phyloP scores from a whole-genome alignment of 2,888 invertebrate genomes.

The Hartigia nigra region DNA sequence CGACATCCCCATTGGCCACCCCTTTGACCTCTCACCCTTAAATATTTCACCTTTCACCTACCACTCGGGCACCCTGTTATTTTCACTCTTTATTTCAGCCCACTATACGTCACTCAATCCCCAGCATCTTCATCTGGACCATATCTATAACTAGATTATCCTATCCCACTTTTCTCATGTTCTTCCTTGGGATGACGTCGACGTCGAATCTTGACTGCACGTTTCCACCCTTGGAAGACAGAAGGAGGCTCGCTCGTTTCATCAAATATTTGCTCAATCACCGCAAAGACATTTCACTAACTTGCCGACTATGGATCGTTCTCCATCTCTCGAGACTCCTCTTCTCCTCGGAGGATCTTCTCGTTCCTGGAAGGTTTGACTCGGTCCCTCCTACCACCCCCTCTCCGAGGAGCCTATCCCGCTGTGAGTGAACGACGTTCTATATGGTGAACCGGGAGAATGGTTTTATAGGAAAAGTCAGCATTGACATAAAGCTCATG shows the following conservation, averaged over 20 bases:
- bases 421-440: background rate
- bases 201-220: conserved; percentile 7
- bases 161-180: background rate
- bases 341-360: background rate
- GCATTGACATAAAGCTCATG: conserved; percentile 39
- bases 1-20: background rate
- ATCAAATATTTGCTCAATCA: conserved; percentile 65
- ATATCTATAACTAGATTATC: background rate
- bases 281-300: conserved; percentile 63
- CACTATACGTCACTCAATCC: no score
- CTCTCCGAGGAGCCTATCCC: background rate
- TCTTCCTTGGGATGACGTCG: background rate
- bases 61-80: background rate
- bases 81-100: background rate
- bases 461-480: conserved; percentile 37
- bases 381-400: background rate
- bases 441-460: background rate
- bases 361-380: background rate
- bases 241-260: conserved; percentile 43
- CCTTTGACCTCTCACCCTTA: background rate
- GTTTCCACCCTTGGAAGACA: conserved; percentile 16
- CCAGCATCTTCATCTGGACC: background rate
- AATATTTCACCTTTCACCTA: background rate
- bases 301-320: conserved; percentile 54
- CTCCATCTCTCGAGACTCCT: conserved; percentile 11